Percentiles rank a stretch among this genome's conserved stretches.
These are phyloP conservation scores for Sebastes iracundus DNA, from an alignment of 2,797 vertebrate genomes.

Conservation along the genomic window DNA sequence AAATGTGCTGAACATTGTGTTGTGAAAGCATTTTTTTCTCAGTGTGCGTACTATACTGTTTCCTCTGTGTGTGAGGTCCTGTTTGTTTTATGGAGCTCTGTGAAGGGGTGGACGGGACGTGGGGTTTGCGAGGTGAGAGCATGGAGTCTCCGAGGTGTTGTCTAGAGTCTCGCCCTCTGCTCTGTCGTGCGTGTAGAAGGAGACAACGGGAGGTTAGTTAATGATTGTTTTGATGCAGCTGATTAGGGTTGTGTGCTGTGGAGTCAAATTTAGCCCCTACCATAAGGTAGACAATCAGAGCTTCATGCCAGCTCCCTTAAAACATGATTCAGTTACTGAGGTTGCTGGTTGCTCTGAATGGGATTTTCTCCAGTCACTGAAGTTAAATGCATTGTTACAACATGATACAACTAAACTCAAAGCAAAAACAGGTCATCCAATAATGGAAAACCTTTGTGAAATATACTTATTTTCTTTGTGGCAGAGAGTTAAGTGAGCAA, in stretches of 20 bases:
- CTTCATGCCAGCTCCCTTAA: constrained; percentile 44
- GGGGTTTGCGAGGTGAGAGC: constrained; percentile 28
- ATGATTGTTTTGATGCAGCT: constrained; percentile 82
- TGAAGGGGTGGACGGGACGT: constrained; percentile 19
- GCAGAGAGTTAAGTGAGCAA: neutral
- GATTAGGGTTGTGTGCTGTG: constrained; percentile 74
- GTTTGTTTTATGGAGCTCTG: constrained; percentile 42
- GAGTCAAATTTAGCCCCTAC: constrained; percentile 64
- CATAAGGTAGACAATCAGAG: constrained; percentile 60
- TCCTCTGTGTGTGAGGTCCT: constrained; percentile 35
- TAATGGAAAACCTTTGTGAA: neutral
- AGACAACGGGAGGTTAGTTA: constrained; percentile 70
- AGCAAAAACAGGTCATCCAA: neutral
- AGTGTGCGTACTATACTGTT: neutral
- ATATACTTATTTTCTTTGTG: neutral
- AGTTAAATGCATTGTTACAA: neutral
- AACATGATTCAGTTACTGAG: constrained; percentile 41
- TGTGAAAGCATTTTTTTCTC: neutral
- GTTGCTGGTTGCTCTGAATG: constrained; percentile 28
- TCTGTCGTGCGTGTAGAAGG: constrained; percentile 22
- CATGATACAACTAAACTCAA: neutral
- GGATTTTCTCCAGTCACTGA: neutral
- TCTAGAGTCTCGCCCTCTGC: constrained; percentile 19
- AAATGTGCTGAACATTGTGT: constrained; percentile 12
- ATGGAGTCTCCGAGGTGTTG: constrained; percentile 34